phyloP scores from a whole-genome alignment of 2,888 invertebrate species.

The Orchesellides sinensis region DNA sequence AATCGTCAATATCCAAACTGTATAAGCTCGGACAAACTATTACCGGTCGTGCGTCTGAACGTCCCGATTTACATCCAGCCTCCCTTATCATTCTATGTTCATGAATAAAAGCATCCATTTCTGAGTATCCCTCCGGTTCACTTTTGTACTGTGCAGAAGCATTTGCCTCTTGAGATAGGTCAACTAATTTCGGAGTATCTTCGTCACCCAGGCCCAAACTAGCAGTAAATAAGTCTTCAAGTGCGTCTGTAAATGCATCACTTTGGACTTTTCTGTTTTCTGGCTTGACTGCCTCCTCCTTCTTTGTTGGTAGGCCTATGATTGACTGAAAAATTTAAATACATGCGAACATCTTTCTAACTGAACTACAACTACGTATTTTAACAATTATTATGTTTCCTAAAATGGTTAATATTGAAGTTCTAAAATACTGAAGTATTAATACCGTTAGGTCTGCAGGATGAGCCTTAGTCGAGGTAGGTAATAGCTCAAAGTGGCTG shows the following conservation, averaged over 20 bases:
- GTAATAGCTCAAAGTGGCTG: conserved; percentile 47
- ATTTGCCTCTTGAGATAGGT: background rate
- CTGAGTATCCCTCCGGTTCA: background rate
- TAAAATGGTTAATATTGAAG: no score
- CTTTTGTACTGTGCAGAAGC: background rate
- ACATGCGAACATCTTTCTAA: no score
- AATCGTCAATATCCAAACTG: conserved; percentile 62
- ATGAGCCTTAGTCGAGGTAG: conserved; percentile 5
- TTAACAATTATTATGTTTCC: no score
- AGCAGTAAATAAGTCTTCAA: conserved; percentile 34
- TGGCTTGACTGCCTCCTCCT: background rate
- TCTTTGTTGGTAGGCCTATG: background rate
- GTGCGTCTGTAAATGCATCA: conserved; percentile 21
- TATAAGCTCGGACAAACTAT: conserved; percentile 66
- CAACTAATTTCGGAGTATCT: background rate
- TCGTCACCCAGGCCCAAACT: conserved; percentile 2
- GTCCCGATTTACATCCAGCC: conserved; percentile 36
- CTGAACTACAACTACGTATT: no score
- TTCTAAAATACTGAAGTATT: no score
- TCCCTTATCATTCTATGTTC: conserved; percentile 43
- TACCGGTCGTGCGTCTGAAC: conserved; percentile 42
- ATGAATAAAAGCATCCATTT: conserved; percentile 33
- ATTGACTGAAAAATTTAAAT: background rate
- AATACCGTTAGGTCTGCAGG: no score
- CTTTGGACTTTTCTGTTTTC: background rate